Base-by-base conservation (phyloP, 2,797 vertebrate genomes). In the Phalloptychus januarius region DNA sequence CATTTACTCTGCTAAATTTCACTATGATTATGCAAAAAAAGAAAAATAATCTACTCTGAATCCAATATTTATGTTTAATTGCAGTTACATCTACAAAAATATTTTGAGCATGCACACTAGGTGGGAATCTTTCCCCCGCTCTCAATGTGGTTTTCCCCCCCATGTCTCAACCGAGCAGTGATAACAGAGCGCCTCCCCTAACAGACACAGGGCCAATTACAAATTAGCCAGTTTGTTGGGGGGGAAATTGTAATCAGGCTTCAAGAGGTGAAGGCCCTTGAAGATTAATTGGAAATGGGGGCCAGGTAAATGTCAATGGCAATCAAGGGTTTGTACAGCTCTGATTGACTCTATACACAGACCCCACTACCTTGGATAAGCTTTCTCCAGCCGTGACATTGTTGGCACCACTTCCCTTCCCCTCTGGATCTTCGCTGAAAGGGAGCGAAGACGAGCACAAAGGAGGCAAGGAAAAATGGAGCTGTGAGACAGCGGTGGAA, bases 211-310 rank as follows among this genome's bases (percentile, higher is more conserved):
- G 92, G 93, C 92, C 94, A 95, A 95, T 95, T 95, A 95, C 94
- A 95, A 95, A 96, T 95, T 95, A 96, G 94, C 93, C 90, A 93
- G 93, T 95, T 96, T 95, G 94, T 95, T 85, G 89, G 87, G 87
- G 87, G 87, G 89, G 81, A 71, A 84, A 93, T 93, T 84, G 92
- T 95, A 95, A 96, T 96, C 95, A 95, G 94, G 89, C 94, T 94
- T 93, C 94, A 95, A 94, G 94, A 95, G 92, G 94, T 94, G 93
- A 92, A 96, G 93, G 94, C 92, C 91, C 94, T 95, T 95, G 95
- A 95, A 96, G 95, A 95, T 96, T 96, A 96, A 96, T 96, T 96
- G 95, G 94, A 95, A 95, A 94, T 93, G 89, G 94, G 93, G 89
- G 94, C 93, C 94, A 67, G 82, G 93, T 95, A 96, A 96, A 96